Base-by-base conservation (phyloP, 2,113 vertebrate genomes). In the Hippocampus abdominalis region DNA sequence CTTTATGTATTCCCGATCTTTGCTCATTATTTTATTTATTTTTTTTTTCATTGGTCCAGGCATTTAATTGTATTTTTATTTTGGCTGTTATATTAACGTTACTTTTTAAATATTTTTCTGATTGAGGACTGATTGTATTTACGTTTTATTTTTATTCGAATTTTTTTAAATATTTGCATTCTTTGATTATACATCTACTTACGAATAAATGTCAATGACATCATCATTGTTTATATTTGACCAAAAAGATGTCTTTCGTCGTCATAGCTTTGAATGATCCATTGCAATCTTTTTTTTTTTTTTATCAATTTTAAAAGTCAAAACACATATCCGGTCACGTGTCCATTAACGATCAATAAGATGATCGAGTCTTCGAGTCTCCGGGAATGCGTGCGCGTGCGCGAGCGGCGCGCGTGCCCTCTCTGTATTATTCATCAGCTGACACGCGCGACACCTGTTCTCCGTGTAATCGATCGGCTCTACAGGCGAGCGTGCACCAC, bases 391-490 rank as follows among this genome's bases (percentile, higher is more conserved):
- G 29, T 2, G 72, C 6, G 63, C 36, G 48, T 42, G 62, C 46
- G 5, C 49, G 32, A 9, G 54, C 39, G 59, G 57, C 63, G 78
- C 80, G 74, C 72, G 78, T 81, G 68, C 66, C 54, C 73, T 60
- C 25, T 53, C 54, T 87, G 73, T 79, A 87, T 88, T 82, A 88
- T 88, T 88, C 81, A 90, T 82, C 7, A 32, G 27, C 46, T 76
- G 76, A 88, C 82, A 86, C 79, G 62, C 75, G 72, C 73, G 82
- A 87, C 87, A 90, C 86, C 86, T 90, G 87, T 86, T 88, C 84
- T 76, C 65, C n/a, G 68, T 82, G 89, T 84, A 89, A 90, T 84
- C 82, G 76, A 90, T 83, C 83, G 85, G 84, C 40, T 64, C 42
- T 16, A 1, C 60, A 0, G 51, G 2, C 69, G 2, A 56, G 9